phyloP scores from a whole-genome alignment of 35 echinoderm and acorn worm species.

The Ophiothrix spiculata region DNA sequence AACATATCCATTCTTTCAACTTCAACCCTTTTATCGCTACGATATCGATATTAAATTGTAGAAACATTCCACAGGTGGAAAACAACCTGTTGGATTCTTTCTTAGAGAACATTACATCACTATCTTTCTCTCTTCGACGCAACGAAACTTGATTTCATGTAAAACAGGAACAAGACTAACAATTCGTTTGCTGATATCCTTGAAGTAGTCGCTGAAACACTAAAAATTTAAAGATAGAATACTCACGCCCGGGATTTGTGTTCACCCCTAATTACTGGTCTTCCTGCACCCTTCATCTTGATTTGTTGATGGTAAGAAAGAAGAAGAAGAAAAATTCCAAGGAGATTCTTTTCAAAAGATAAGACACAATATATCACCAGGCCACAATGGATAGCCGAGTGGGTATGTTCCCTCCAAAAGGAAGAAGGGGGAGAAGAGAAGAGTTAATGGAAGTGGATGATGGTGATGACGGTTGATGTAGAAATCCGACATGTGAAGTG shows the following conservation, averaged over 20 bases:
- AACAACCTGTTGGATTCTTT: too few species aligned
- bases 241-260: not conserved
- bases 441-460: not conserved
- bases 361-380: not conserved
- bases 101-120: too few species aligned
- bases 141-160: too few species aligned
- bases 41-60: too few species aligned
- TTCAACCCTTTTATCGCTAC: too few species aligned
- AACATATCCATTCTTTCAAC: too few species aligned
- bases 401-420: not conserved
- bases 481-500: not conserved
- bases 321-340: constrained; percentile 2
- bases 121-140: too few species aligned
- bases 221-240: not conserved
- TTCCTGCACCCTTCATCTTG: constrained; percentile 5
- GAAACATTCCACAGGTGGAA: too few species aligned
- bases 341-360: constrained; percentile 1
- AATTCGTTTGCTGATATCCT: too few species aligned
- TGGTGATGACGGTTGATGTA: not conserved
- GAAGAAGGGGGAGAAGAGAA: not conserved
- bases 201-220: too few species aligned
- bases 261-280: not conserved
- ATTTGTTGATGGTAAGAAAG: not conserved
- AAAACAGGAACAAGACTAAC: too few species aligned
- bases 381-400: constrained; percentile 4